These are phyloP conservation scores for Drosophila sp. DNA, from an alignment of 1,140 invertebrate species.

Conservation along the genomic window DNA sequence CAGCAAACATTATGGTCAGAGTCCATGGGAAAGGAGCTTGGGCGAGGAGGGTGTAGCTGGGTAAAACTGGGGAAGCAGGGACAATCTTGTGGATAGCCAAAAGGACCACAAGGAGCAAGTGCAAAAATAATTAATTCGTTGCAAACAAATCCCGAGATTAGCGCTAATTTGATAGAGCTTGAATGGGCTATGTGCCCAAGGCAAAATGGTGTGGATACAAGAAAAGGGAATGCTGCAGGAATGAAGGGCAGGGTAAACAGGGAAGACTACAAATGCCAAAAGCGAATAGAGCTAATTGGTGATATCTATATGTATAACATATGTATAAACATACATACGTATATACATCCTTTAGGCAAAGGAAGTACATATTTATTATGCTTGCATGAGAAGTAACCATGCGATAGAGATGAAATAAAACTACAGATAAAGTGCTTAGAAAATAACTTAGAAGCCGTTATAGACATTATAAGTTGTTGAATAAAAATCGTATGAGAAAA, in stretches of 20 bases:
- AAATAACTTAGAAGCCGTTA: neutral
- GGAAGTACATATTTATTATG: slow-evolving; percentile 9
- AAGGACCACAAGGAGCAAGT: slow-evolving; percentile 50
- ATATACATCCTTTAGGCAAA: neutral
- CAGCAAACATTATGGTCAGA: slow-evolving; percentile 16
- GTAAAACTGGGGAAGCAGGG: slow-evolving; percentile 12
- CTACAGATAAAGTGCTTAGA: neutral
- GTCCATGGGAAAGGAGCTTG: neutral
- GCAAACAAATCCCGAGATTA: slow-evolving; percentile 58
- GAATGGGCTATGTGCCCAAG: slow-evolving; percentile 40
- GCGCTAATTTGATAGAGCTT: slow-evolving; percentile 57
- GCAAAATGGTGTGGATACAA: slow-evolving; percentile 14
- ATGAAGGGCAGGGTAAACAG: slow-evolving; percentile 6
- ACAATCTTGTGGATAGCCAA: slow-evolving; percentile 19
- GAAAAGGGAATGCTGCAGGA: neutral
- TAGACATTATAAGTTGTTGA: too few species aligned
- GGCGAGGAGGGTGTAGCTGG: neutral
- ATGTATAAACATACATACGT: neutral
- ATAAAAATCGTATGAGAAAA: too few species aligned
- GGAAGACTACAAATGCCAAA: slow-evolving; percentile 7
- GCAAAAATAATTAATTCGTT: slow-evolving; percentile 69
- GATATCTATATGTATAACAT: slow-evolving; percentile 10
- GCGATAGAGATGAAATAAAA: neutral
- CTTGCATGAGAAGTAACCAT: neutral
- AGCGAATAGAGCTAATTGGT: slow-evolving; percentile 34